phyloP scores from a whole-genome alignment of 2,113 vertebrate species.

The Muntiacus reevesi region DNA sequence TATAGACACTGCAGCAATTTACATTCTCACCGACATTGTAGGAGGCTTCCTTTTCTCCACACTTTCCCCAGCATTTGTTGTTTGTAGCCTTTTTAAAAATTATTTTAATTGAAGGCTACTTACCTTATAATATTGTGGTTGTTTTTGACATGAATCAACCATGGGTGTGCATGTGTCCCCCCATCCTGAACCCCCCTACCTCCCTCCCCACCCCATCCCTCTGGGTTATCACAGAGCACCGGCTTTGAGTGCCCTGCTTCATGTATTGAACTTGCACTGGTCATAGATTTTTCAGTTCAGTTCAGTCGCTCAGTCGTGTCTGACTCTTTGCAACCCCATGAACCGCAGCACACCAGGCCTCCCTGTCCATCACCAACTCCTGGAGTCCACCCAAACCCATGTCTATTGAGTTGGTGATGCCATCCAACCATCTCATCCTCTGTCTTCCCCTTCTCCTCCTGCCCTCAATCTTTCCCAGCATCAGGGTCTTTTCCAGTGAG shows the following conservation, averaged over 20 bases:
- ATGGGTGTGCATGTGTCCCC: background rate
- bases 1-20: background rate
- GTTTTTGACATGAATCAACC: background rate
- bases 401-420: background rate
- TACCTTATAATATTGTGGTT: background rate
- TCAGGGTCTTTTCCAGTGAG: background rate
- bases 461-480: background rate
- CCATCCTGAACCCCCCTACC: background rate
- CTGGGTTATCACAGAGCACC: background rate
- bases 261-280: background rate
- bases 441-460: background rate
- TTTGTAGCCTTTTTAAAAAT: background rate
- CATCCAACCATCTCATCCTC: background rate
- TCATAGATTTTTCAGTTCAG: background rate
- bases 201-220: background rate
- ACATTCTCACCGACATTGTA: background rate
- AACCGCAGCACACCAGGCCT: accelerated
- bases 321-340: accelerated
- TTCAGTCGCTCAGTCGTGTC: accelerated
- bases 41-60: background rate
- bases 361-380: background rate
- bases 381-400: background rate
- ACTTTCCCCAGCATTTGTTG: background rate
- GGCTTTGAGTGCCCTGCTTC: background rate
- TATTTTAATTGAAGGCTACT: background rate